Conservation (phyloP, 2,113 vertebrate genomes). For the Theristicus caerulescens region DNA sequence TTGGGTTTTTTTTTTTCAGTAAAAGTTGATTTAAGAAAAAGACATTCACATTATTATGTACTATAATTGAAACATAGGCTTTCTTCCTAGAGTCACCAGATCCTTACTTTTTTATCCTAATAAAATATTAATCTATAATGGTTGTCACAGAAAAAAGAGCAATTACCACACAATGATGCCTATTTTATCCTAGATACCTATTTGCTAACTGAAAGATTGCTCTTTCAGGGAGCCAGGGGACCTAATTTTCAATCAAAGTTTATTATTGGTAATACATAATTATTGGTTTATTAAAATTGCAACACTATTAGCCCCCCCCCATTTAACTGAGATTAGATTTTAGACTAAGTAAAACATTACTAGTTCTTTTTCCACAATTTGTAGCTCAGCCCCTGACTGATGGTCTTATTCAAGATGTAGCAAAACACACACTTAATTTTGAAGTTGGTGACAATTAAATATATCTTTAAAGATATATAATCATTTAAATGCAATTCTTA, state of each 20-base stretch:
- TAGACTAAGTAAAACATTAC: not conserved
- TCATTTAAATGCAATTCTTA: not conserved
- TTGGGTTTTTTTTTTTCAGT: not conserved
- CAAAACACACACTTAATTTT: not conserved
- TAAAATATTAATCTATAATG: not conserved
- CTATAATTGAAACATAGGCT: not conserved
- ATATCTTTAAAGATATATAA: not conserved
- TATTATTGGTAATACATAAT: not conserved
- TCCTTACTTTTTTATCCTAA: not conserved
- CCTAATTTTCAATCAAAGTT: not conserved
- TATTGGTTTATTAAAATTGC: not conserved
- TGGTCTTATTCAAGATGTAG: not conserved
- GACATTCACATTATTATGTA: not conserved
- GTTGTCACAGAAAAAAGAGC: not conserved
- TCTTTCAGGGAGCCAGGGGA: not conserved
- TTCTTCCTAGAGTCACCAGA: not conserved
- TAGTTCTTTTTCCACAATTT: not conserved
- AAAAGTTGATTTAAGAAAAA: not conserved
- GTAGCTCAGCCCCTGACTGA: not conserved
- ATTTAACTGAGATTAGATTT: not conserved
- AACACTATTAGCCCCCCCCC: rapidly evolving
- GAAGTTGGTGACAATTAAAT: not conserved
- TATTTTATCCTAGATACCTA: not conserved
- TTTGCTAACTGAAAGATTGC: not conserved
- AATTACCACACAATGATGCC: not conserved